Evolutionary conservation across 1,140 invertebrate genomes (phyloP).

Genomic region (Ephestia elutella): DNA sequence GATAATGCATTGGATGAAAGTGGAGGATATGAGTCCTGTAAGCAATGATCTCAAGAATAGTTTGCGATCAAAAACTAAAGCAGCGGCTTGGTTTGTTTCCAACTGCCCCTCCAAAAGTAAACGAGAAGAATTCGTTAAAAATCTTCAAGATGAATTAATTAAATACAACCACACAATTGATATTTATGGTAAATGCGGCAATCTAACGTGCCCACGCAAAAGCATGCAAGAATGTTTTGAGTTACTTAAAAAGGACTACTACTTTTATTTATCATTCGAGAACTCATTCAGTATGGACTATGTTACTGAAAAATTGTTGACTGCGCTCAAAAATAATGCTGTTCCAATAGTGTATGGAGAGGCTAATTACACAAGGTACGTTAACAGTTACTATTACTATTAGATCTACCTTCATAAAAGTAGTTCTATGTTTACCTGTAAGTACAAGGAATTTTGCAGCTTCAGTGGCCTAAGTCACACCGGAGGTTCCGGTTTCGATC

Average conservation of each 20-base stretch:
- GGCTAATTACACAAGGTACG: conserved; percentile 54
- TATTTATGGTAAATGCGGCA: conserved; percentile 80
- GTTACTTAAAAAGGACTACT: conserved; percentile 74
- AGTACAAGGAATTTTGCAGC: too few species aligned
- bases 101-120: conserved; percentile 77
- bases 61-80: conserved; percentile 66
- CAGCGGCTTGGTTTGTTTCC: conserved; percentile 80
- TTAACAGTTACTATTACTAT: too few species aligned
- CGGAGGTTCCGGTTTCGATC: too few species aligned
- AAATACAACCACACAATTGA: conserved; percentile 72
- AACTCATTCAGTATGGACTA: conserved; percentile 79
- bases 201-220: conserved; percentile 41
- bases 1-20: conserved; percentile 49
- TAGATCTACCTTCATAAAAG: too few species aligned
- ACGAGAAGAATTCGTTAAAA: conserved; percentile 74
- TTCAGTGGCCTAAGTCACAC: too few species aligned
- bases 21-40: conserved; percentile 53
- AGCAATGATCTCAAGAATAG: conserved; percentile 39
- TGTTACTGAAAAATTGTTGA: conserved; percentile 79
- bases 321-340: conserved; percentile 60
- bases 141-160: conserved; percentile 75
- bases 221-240: conserved; percentile 49
- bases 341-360: conserved; percentile 73
- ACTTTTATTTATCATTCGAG: conserved; percentile 83
- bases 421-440: too few species aligned